Evolutionary conservation across 1,140 invertebrate species (phyloP).

Genomic region (Propsilocerus akamusi): DNA sequence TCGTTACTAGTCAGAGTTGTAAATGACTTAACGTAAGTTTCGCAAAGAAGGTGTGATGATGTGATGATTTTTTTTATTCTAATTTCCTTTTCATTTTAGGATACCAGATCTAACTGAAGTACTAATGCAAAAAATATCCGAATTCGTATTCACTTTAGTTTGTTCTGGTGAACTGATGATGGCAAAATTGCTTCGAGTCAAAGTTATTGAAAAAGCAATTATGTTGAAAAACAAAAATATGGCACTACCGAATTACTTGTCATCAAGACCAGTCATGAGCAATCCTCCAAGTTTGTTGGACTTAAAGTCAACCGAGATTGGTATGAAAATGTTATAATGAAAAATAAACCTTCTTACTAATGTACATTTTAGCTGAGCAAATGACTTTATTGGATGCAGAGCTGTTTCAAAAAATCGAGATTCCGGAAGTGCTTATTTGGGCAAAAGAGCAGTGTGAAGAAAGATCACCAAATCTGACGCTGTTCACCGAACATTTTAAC

Average conservation of each 20-base stretch:
- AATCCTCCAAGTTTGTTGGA: slow-evolving; percentile 47
- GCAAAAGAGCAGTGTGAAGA: slow-evolving; percentile 94
- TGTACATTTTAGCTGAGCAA: slow-evolving; percentile 68
- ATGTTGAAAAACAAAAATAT: slow-evolving; percentile 4
- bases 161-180: slow-evolving; percentile 67
- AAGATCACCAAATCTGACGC: slow-evolving; percentile 84
- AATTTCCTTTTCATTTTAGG: slow-evolving; percentile 28
- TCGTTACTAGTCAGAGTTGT: slow-evolving; percentile 80
- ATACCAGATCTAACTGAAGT: slow-evolving; percentile 61
- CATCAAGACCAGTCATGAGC: background rate
- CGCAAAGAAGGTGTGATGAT: background rate
- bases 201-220: slow-evolving; percentile 62
- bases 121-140: slow-evolving; percentile 58
- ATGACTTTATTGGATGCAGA: slow-evolving; percentile 95
- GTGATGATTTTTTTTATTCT: background rate
- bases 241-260: slow-evolving; percentile 8
- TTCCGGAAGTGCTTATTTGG: slow-evolving; percentile 93
- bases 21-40: slow-evolving; percentile 78
- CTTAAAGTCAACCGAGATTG: slow-evolving; percentile 63
- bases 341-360: slow-evolving; percentile 51
- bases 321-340: background rate
- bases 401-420: slow-evolving; percentile 91
- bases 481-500: slow-evolving; percentile 98
- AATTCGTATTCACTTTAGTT: slow-evolving; percentile 83
- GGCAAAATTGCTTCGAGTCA: slow-evolving; percentile 73